Percentiles rank a stretch among this genome's conserved stretches.
These are phyloP conservation scores for Anorthoa munda DNA, from an alignment of 2,888 invertebrate genomes.

Conservation along the genomic window DNA sequence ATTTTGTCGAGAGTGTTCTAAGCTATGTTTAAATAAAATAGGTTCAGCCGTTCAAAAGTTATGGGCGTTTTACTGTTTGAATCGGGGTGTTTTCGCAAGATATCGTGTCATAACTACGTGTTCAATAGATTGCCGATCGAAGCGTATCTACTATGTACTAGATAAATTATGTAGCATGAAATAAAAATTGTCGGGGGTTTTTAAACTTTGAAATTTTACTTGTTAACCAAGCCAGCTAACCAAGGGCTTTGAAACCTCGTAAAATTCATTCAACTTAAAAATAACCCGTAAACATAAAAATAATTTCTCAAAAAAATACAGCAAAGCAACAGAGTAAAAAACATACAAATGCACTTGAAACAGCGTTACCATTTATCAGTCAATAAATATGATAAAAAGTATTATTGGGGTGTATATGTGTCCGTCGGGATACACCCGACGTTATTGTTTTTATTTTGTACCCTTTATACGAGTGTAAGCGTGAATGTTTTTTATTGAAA, in stretches of 20 bases:
- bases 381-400: slow-evolving; percentile 91
- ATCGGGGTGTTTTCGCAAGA: too few species aligned
- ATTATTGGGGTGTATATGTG: slow-evolving; percentile 88
- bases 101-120: too few species aligned
- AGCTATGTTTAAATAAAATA: too few species aligned
- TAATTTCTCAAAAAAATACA: slow-evolving; percentile 54
- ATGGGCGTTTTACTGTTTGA: too few species aligned
- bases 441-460: slow-evolving; percentile 89
- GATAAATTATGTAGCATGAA: too few species aligned
- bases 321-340: slow-evolving; percentile 66
- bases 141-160: too few species aligned
- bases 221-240: too few species aligned
- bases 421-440: slow-evolving; percentile 80
- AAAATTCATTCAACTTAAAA: neutral
- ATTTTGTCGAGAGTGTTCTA: too few species aligned
- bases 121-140: too few species aligned
- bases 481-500: slow-evolving; percentile 86
- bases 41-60: too few species aligned
- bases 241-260: neutral
- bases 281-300: slow-evolving; percentile 32
- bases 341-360: slow-evolving; percentile 88
- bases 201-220: too few species aligned
- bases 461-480: slow-evolving; percentile 83
- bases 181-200: too few species aligned
- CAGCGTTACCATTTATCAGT: slow-evolving; percentile 87